Evolutionary conservation across 2,888 invertebrate species (phyloP).

Genomic region (Eumerus sabulonum): DNA sequence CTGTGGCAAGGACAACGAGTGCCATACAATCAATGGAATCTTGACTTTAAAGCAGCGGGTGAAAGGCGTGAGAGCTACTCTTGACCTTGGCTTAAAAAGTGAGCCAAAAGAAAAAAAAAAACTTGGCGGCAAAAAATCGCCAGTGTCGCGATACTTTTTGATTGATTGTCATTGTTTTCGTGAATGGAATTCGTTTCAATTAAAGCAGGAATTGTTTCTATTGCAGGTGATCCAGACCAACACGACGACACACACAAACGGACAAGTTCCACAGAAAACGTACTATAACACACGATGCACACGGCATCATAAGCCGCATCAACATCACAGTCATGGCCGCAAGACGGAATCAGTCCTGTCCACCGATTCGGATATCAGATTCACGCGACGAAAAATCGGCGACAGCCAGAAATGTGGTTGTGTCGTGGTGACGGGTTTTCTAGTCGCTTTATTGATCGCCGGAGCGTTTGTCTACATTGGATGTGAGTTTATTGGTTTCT

Average conservation of each 20-base stretch:
- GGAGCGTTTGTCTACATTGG: constrained; percentile 83
- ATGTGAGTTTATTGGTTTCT: constrained; percentile 79
- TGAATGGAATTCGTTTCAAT: constrained; percentile 13
- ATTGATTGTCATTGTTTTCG: no score
- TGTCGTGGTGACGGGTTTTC: constrained; percentile 90
- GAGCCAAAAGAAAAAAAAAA: background rate
- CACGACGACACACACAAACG: constrained; percentile 70
- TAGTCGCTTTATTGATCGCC: constrained; percentile 87
- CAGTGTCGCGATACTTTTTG: no score
- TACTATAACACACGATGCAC: constrained; percentile 78
- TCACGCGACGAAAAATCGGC: constrained; percentile 90
- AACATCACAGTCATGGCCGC: constrained; percentile 72
- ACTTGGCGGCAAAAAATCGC: no score
- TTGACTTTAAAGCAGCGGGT: no score
- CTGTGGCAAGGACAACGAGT: no score
- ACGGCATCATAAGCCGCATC: constrained; percentile 76
- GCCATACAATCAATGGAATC: background rate
- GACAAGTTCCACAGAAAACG: constrained; percentile 72
- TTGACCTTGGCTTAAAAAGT: background rate
- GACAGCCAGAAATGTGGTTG: constrained; percentile 93
- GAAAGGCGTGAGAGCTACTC: background rate
- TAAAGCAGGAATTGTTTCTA: constrained; percentile 36
- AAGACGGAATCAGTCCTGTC: constrained; percentile 89
- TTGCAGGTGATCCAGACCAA: constrained; percentile 70
- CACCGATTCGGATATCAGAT: constrained; percentile 93